Conservation (phyloP, 2,888 invertebrate genomes). For the Agrypnus murinus region DNA sequence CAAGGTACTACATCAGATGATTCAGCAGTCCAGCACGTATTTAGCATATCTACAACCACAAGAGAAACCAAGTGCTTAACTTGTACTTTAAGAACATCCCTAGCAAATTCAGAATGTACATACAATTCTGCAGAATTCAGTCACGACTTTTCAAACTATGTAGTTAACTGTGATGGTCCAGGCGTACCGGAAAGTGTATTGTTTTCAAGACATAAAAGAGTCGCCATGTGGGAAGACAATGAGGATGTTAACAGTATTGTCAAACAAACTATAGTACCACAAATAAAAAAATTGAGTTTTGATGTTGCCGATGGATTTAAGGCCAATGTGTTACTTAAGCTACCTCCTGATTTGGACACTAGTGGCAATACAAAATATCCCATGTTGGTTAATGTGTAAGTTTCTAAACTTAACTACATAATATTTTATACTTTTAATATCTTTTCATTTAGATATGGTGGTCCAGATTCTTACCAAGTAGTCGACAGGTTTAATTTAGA, state of each 20-base stretch:
- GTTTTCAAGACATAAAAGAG: slow-evolving; percentile 72
- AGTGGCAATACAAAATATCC: slow-evolving; percentile 84
- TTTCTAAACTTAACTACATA: slow-evolving; percentile 61
- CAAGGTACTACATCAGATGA: slow-evolving; percentile 85
- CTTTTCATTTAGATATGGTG: slow-evolving; percentile 91
- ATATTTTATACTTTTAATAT: too few relatives aligned
- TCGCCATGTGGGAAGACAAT: slow-evolving; percentile 81
- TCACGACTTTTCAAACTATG: slow-evolving; percentile 78
- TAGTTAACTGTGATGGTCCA: slow-evolving; percentile 89
- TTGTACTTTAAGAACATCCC: slow-evolving; percentile 76
- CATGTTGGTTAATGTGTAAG: slow-evolving; percentile 89
- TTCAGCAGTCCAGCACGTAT: slow-evolving; percentile 88
- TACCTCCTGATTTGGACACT: slow-evolving; percentile 82
- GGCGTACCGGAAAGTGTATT: slow-evolving; percentile 84
- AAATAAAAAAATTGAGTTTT: slow-evolving; percentile 76
- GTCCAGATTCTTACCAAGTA: slow-evolving; percentile 92
- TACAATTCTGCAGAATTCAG: slow-evolving; percentile 83
- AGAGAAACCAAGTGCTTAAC: slow-evolving; percentile 80
- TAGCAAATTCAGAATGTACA: slow-evolving; percentile 74
- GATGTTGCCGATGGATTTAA: slow-evolving; percentile 79
- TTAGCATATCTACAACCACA: slow-evolving; percentile 77
- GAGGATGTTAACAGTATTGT: slow-evolving; percentile 73
- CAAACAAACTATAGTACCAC: slow-evolving; percentile 74
- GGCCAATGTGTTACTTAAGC: slow-evolving; percentile 83
- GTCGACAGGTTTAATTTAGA: slow-evolving; percentile 87